Base-by-base conservation (phyloP, 2,113 vertebrate species). In the Perca schrenkii region DNA sequence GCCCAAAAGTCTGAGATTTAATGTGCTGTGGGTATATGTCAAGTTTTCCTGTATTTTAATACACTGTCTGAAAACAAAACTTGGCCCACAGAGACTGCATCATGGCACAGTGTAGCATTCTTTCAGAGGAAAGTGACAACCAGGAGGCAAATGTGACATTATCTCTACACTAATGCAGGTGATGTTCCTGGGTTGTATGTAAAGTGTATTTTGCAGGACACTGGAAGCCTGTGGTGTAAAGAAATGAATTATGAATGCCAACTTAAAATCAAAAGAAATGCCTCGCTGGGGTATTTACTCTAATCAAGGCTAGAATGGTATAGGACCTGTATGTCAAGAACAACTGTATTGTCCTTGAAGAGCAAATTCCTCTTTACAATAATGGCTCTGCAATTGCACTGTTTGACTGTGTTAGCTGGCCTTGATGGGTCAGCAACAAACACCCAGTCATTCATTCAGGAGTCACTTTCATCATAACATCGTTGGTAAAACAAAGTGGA, bases 1-100 rank as follows among this genome's bases (percentile, higher is more conserved):
- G 57, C 63, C 79, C 58, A 61, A 1, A 78, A 79, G 62, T 79
- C 34, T 77, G 63, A 79, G 70, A 78, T 50, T 68, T 80, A 87
- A 77, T 82, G 82, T 80, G 84, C 64, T 25, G 4, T 43, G 25
- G 58, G 34, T 25, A 25, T 83, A 77, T 89, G 86, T 88, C 86
- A 88, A 88, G 77, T 84, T 88, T 84, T 67, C 43, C 69, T 84
- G 77, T 83, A 88, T 93, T 90, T 88, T 89, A 91, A 85, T 68
- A 57, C 54, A 1, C 40, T 68, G 65, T 69, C 65, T 86, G 80
- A 67, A 86, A 86, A 85, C 78, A 89, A 79, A 79, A n/a, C 56
- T 10, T 6, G 82, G 87, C 80, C 88, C 90, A 40, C 67, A 73
- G 90, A 89, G 90, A 88, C 82, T 43, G 74, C 74, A 67, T 79